Conservation (phyloP, 2,888 invertebrate species). For the Bibio marci region DNA sequence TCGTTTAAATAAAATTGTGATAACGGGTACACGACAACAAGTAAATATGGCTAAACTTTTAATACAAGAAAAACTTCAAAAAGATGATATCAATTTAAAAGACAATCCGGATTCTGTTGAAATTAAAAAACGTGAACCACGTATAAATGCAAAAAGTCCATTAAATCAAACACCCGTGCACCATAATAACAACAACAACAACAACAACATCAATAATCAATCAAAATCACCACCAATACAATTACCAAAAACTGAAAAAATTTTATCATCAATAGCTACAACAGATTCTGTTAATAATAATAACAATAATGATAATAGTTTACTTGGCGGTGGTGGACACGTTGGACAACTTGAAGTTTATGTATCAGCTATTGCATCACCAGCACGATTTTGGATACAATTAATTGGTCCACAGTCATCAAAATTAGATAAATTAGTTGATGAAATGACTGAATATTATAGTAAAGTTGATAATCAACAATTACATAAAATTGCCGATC, state of each 20-base stretch:
- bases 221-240: not conserved
- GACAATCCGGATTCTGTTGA: constrained; percentile 10
- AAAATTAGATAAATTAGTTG: constrained; percentile 61
- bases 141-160: constrained; percentile 24
- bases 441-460: constrained; percentile 72
- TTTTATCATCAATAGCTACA: constrained; percentile 12
- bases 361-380: constrained; percentile 69
- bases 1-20: constrained; percentile 20
- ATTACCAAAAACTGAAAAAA: constrained; percentile 21
- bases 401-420: constrained; percentile 55
- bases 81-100: constrained; percentile 12
- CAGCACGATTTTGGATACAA: constrained; percentile 75
- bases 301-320: constrained; percentile 2
- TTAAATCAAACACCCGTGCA: too few species aligned
- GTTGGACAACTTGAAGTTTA: constrained; percentile 67
- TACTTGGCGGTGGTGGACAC: too few species aligned
- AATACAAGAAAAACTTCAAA: constrained; percentile 49
- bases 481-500: constrained; percentile 38
- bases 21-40: constrained; percentile 54
- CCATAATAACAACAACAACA: too few species aligned
- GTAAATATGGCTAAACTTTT: constrained; percentile 53
- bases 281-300: constrained; percentile 5
- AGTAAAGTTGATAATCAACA: constrained; percentile 41
- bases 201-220: too few species aligned
- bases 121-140: constrained; percentile 33